Base-by-base conservation (phyloP, 2,888 invertebrate genomes). In the Pardosa pseudoannulata region DNA sequence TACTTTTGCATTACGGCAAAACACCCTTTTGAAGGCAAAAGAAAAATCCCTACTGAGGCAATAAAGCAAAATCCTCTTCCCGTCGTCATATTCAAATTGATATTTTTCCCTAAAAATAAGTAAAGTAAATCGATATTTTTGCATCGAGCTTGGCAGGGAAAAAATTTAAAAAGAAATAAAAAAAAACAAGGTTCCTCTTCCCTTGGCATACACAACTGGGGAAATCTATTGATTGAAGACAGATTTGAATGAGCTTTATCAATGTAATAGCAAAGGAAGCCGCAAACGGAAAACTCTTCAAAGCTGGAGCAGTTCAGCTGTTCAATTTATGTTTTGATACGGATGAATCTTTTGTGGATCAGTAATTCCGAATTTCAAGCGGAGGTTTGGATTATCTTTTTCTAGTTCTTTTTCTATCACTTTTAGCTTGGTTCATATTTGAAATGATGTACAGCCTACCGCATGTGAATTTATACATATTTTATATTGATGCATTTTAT, bases 221-320 rank as follows among this genome's bases (percentile, higher is more conserved):
- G 56, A 23, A 23, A 56, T 56, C 19, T 56, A 56, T 56, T 56
- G 56, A 56, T 56, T 56, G 56, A 56, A 56, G 56, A 23, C 56
- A 56, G 56, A 56, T 56, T 56, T 56, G 56, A 23, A 56, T 56
- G 56, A 56, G 56, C 11, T 56, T 23, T 56, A 56, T 56, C 56
- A 56, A 56, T 56, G 56, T 56, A 56, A 56, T 56, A 23, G 56
- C 56, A 56, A 56, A 56, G 56, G 11, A 19, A 19, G 56, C 56
- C 56, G 5, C 56, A 56, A 56, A 19, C 19, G 23, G 56, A 56
- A 56, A 56, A 56, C 56, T 23, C 23, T n/a, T 56, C 23, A 56
- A 16, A 23, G 56, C 56, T 56, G 23, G 19, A 56, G 5, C 5
- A 5, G 1, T 23, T 56, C 23, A 56, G 56, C 56, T 23, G 56